Percentiles rank a stretch among this genome's conserved stretches.
These are phyloP conservation scores for Setophaga coronata DNA, from an alignment of 2,113 vertebrate species.

Conservation along the genomic window DNA sequence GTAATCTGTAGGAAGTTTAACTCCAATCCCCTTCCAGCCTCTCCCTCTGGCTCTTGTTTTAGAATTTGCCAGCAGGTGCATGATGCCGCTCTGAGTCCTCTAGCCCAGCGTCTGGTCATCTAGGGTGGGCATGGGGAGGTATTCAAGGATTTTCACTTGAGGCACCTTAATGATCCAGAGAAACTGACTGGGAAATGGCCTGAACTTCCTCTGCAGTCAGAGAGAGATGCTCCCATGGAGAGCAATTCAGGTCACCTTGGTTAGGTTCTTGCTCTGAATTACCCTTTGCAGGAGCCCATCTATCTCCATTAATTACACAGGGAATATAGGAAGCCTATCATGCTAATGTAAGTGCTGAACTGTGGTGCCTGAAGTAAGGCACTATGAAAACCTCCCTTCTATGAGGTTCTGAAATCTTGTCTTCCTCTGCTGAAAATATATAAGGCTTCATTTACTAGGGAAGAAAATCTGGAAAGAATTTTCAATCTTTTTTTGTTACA, in stretches of 20 bases:
- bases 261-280: background rate
- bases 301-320: background rate
- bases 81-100: background rate
- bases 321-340: background rate
- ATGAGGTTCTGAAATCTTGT: background rate
- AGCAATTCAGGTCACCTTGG: constrained; percentile 14
- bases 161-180: background rate
- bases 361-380: background rate
- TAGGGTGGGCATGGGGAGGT: background rate
- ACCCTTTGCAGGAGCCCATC: background rate
- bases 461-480: background rate
- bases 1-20: background rate
- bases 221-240: background rate
- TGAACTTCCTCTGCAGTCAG: background rate
- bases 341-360: background rate
- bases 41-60: background rate
- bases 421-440: background rate
- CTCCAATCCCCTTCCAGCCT: background rate
- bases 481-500: background rate
- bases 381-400: background rate
- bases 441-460: background rate
- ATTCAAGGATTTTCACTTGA: background rate
- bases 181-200: background rate
- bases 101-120: background rate
- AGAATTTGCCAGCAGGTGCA: background rate